These are phyloP conservation scores for Allobates femoralis DNA, from an alignment of 2,797 vertebrate species.

Conservation along the genomic window DNA sequence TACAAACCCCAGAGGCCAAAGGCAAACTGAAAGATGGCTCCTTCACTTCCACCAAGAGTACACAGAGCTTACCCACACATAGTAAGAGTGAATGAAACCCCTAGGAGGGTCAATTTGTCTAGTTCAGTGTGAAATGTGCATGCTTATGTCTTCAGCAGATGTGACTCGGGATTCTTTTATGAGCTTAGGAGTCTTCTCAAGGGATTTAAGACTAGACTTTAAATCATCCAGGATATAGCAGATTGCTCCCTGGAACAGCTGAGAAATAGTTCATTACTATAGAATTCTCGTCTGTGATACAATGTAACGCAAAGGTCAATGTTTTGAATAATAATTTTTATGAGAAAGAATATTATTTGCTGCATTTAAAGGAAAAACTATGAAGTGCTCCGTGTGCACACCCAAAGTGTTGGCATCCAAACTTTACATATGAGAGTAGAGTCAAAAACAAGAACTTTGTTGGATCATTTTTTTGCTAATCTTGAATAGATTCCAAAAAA, in stretches of 20 bases:
- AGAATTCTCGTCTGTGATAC: background rate
- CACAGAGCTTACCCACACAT: background rate
- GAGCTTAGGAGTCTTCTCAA: background rate
- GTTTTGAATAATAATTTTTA: background rate
- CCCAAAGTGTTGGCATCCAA: too few relatives aligned
- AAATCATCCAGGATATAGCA: background rate
- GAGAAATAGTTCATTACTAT: background rate
- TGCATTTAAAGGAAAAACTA: background rate
- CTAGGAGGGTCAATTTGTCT: background rate
- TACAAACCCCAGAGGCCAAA: too few relatives aligned
- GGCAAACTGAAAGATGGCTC: too few relatives aligned
- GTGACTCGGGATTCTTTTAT: background rate
- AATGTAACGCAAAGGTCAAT: background rate
- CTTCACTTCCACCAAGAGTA: too few relatives aligned
- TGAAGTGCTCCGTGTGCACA: too few relatives aligned
- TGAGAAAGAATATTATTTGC: background rate
- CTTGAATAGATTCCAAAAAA: too few relatives aligned
- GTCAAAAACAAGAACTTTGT: too few relatives aligned
- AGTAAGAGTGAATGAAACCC: background rate
- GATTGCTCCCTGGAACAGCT: background rate
- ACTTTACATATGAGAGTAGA: too few relatives aligned
- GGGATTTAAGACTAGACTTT: background rate
- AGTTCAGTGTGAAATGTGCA: constrained; percentile 1
- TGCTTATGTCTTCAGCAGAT: background rate
- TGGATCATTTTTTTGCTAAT: too few relatives aligned